Evolutionary conservation across 2,888 invertebrate species (phyloP).

Genomic region (Folsomia candida): DNA sequence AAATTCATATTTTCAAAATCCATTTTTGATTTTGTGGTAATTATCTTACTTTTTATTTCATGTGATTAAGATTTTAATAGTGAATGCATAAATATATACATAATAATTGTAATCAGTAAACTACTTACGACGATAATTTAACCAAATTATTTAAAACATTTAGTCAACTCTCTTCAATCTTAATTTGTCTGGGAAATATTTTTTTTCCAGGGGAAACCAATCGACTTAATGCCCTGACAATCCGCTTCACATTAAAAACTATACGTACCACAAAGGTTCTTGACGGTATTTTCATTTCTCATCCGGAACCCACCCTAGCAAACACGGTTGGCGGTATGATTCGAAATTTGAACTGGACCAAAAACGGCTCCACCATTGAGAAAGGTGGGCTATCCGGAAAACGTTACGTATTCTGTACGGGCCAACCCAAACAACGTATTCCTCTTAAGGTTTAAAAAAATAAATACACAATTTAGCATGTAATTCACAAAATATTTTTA

Average conservation of each 20-base stretch:
- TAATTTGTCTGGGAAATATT: no score
- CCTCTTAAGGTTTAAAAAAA: constrained; percentile 38
- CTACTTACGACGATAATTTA: no score
- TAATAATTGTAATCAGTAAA: no score
- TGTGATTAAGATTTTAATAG: no score
- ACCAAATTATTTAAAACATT: no score
- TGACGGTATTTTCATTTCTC: constrained; percentile 23
- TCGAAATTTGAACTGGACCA: constrained; percentile 17
- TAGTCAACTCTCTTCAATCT: no score
- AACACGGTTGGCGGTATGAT: constrained; percentile 27
- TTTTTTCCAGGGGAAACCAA: constrained; percentile 17
- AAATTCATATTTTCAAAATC: no score
- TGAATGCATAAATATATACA: no score
- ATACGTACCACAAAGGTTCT: constrained; percentile 21
- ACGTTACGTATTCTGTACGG: constrained; percentile 36
- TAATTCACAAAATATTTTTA: no score
- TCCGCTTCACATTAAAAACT: constrained; percentile 22
- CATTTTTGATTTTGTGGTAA: no score
- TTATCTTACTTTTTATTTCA: no score
- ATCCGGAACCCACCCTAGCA: background rate
- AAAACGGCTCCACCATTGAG: constrained; percentile 17
- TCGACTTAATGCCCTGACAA: constrained; percentile 16
- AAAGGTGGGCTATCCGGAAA: constrained; percentile 27
- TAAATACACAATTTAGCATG: no score
- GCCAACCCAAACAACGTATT: constrained; percentile 18